Conservation (phyloP, 2,888 invertebrate species). For the Tenthredo livida region DNA sequence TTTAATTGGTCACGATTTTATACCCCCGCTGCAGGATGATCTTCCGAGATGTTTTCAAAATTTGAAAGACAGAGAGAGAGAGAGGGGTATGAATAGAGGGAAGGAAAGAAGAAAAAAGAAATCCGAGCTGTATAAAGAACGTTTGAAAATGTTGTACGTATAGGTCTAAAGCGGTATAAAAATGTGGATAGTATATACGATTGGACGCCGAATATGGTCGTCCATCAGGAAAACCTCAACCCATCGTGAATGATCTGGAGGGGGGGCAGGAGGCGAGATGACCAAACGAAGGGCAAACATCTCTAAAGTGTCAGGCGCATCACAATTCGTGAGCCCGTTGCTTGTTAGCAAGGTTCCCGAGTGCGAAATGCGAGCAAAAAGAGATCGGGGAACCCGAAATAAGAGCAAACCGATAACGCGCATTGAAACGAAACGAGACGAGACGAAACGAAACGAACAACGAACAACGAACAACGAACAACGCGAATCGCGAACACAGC, state of each 20-base stretch:
- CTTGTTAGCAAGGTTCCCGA: slow-evolving; percentile 70
- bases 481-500: slow-evolving; percentile 10
- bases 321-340: slow-evolving; percentile 75
- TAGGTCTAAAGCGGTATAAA: slow-evolving; percentile 20
- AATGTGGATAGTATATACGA: slow-evolving; percentile 17
- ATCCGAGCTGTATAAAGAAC: slow-evolving; percentile 46
- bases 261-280: slow-evolving; percentile 37
- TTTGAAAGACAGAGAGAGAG: neutral
- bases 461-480: slow-evolving; percentile 8
- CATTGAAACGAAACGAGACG: slow-evolving; percentile 31
- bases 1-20: neutral
- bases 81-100: too few relatives aligned
- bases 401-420: slow-evolving; percentile 20
- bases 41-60: neutral
- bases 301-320: slow-evolving; percentile 78
- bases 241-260: neutral
- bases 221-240: slow-evolving; percentile 51
- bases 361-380: slow-evolving; percentile 48
- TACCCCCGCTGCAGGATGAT: neutral
- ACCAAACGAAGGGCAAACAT: slow-evolving; percentile 67
- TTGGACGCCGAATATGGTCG: slow-evolving; percentile 50
- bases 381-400: slow-evolving; percentile 39
- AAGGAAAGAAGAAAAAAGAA: too few relatives aligned
- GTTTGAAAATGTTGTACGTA: slow-evolving; percentile 14
- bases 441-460: slow-evolving; percentile 17